These are phyloP conservation scores for Creontiades dilutus DNA, from an alignment of 2,888 invertebrate genomes.

Conservation along the genomic window DNA sequence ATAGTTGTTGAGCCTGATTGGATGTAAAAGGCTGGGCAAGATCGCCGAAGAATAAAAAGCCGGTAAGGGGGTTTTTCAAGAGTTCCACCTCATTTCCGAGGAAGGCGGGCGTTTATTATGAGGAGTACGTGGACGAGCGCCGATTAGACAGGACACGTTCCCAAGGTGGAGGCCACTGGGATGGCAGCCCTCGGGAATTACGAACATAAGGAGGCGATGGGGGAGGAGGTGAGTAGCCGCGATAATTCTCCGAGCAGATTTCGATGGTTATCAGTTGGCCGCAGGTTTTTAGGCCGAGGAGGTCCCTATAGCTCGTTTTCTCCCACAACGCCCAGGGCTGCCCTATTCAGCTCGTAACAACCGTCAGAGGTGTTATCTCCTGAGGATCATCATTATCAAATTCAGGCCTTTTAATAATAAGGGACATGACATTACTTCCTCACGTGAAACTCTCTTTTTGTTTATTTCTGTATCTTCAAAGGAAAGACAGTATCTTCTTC, in stretches of 20 bases:
- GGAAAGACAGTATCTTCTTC: too few relatives aligned
- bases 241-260: constrained; percentile 1
- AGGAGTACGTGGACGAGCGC: neutral
- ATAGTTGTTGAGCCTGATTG: constrained; percentile 31
- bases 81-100: neutral
- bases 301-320: neutral
- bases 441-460: too few relatives aligned
- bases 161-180: constrained; percentile 4
- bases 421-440: too few relatives aligned
- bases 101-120: constrained; percentile 26
- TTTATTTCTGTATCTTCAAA: too few relatives aligned
- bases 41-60: constrained; percentile 3
- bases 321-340: neutral
- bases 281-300: neutral
- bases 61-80: neutral
- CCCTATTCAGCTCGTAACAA: neutral
- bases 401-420: too few relatives aligned
- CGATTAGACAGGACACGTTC: constrained; percentile 31
- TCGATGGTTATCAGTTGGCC: constrained; percentile 27
- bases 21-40: neutral
- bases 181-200: constrained; percentile 28
- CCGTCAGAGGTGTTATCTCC: neutral
- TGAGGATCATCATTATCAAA: too few relatives aligned
- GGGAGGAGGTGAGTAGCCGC: neutral
- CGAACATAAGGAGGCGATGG: neutral